Evolutionary conservation across 1,140 invertebrate genomes (phyloP), one percentile per base, ranked within the genome.

Genomic region (Zelostemma sp.): DNA sequence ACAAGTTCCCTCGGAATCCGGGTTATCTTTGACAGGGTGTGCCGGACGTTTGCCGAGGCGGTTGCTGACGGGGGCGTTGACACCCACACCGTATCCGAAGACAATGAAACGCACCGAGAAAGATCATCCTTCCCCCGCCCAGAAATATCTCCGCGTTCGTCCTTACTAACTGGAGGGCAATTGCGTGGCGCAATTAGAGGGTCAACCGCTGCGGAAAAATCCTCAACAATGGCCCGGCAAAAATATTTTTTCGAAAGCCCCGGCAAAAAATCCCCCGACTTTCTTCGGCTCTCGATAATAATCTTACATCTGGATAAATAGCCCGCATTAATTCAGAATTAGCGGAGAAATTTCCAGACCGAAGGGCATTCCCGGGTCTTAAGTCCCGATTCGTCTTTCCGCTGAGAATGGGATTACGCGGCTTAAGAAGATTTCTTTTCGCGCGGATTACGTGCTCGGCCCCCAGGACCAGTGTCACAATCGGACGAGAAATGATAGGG

Each of bases 21-120:
- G 59, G 14, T 74, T 72, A 64, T 69, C 56, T 67, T 68, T 51
- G 63, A 45, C 60, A 74, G 76, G 76, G 78, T 76, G 76, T 74
- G 75, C 74, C 76, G 75, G 71, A 80, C 73, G 59, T 77, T 71
- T 62, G 67, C 46, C 55, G 53, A 53, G 66, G 73, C 68, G 68
- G 74, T 70, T 69, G 60, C 75, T 76, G 81, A 80, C 75, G 80
- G 80, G 77, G 80, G 79, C 81, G 80, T 84, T 76, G 75, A 82
- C 80, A 83, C 80, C 80, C 75, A 83, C 80, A 71, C 68, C 40
- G 53, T 45, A 18, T 50, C 31, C 8, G 65, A 73, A 80, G 75
- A 83, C 80, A 81, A 82, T 82, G 77, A 78, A 76, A 76, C 72
- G 69, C 72, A 64, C 58, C 68, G 47, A 65, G 60, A 72, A 68